Evolutionary conservation across 2,888 invertebrate species (phyloP), one percentile per base, ranked within the genome.

Genomic region (Lydus trimaculatus): DNA sequence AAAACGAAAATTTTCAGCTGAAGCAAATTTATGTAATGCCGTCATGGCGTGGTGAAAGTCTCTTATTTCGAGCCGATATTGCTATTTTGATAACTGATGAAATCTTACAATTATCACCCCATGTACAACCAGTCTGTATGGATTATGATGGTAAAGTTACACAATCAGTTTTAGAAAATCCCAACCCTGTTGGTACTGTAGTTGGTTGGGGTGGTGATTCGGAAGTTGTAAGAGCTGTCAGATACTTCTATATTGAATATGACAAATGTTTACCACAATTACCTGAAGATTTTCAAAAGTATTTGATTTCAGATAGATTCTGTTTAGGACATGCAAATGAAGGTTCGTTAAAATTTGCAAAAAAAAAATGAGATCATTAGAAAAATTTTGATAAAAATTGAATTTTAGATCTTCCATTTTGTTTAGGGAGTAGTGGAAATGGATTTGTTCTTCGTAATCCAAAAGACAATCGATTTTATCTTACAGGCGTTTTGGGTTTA

Each of bases 391-490:
- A n/a, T 33, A 13, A 62, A 25, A 56, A 5, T 48, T 56, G 31
- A 15, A 17, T 77, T 78, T 58, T 70, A 86, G 86, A 85, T 65
- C 82, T 83, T 17, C 78, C 85, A 1, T 86, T 86, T 13, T 87
- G 87, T 65, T 80, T 83, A 56, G 87, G 87, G 4, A 87, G 87
- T 71, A 87, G 87, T 72, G 87, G 87, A 0, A 86, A 87, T 15
- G 87, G 86, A 56, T 78, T 87, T n/a, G 83, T 85, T 0, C 84
- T 87, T 61, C 71, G 77, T 48, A 63, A 74, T 58, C 15, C 31
- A 4, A 77, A 70, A 20, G 73, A 78, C 28, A 76, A 75, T 2
- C 72, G 83, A 7, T 87, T 84, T 82, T 87, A 84, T 70, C 76
- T 87, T 7, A 79, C 84, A 58, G 87, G 87, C 0, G 80, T 87